Evolutionary conservation across 2,797 vertebrate species (phyloP).

Genomic region (Diplodus sargus): DNA sequence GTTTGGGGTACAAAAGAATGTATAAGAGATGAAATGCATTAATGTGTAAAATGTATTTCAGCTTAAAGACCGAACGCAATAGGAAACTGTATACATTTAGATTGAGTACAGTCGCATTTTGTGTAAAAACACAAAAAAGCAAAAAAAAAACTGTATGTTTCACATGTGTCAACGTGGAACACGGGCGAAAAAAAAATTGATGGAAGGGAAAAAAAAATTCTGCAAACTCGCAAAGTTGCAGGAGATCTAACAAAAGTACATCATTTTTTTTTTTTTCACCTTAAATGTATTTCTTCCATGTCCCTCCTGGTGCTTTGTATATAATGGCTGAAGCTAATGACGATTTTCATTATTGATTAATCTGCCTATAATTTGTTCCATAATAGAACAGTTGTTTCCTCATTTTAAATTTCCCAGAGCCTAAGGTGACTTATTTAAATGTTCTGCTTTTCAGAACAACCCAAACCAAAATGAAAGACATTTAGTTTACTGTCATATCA

Average conservation of each 20-base stretch:
- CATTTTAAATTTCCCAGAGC: too few relatives aligned
- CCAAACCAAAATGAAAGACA: slow-evolving; percentile 2
- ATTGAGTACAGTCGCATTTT: neutral
- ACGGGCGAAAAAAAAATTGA: too few relatives aligned
- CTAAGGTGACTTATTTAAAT: too few relatives aligned
- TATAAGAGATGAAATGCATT: slow-evolving; percentile 25
- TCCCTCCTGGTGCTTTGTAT: neutral
- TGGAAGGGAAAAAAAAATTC: too few relatives aligned
- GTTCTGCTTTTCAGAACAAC: too few relatives aligned
- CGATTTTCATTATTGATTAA: neutral
- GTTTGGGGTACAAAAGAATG: slow-evolving; percentile 19
- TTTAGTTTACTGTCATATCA: neutral
- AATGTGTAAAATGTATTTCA: neutral
- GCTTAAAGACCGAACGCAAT: neutral
- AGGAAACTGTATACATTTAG: neutral
- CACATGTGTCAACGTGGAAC: neutral
- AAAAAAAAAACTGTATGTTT: neutral
- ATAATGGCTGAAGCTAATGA: neutral
- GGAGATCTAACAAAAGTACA: too few relatives aligned
- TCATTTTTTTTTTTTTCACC: too few relatives aligned
- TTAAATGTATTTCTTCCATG: too few relatives aligned
- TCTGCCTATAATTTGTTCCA: neutral
- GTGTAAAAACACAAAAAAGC: neutral
- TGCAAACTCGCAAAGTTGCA: too few relatives aligned
- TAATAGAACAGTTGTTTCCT: too few relatives aligned